phyloP scores from a whole-genome alignment of 2,888 invertebrate genomes.

The Apodemia zela region DNA sequence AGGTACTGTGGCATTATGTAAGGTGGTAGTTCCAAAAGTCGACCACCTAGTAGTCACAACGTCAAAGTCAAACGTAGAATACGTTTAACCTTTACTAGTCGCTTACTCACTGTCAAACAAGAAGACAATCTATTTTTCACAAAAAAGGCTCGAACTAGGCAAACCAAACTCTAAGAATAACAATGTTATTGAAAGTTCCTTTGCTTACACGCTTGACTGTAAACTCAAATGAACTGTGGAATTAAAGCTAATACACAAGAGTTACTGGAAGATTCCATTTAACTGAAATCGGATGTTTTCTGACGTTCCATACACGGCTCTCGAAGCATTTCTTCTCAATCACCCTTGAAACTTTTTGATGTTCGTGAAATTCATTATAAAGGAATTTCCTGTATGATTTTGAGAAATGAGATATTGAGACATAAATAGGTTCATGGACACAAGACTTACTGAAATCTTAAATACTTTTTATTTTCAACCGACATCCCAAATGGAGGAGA shows the following conservation, averaged over 20 bases:
- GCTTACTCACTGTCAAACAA: no score
- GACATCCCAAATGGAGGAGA: no score
- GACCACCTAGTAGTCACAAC: no score
- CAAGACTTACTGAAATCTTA: background rate
- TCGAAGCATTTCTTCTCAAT: conserved; percentile 11
- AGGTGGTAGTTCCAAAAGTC: no score
- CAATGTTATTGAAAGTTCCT: conserved; percentile 40
- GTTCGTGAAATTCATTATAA: background rate
- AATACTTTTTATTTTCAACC: no score
- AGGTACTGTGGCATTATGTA: no score
- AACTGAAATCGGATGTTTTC: conserved; percentile 38
- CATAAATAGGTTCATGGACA: background rate
- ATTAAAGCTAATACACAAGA: conserved; percentile 39
- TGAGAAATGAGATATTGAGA: background rate
- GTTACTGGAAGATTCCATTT: conserved; percentile 32
- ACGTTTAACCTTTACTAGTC: no score
- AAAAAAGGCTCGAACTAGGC: no score
- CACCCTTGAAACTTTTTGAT: conserved; percentile 9
- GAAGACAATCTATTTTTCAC: no score
- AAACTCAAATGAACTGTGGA: conserved; percentile 49
- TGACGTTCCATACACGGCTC: background rate
- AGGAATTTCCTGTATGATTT: conserved; percentile 17
- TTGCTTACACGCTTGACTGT: conserved; percentile 41
- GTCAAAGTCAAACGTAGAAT: no score
- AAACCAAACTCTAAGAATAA: conserved; percentile 31